Evolutionary conservation across 2,797 vertebrate genomes (phyloP).

Genomic region (Gobionotothen gibberifrons): DNA sequence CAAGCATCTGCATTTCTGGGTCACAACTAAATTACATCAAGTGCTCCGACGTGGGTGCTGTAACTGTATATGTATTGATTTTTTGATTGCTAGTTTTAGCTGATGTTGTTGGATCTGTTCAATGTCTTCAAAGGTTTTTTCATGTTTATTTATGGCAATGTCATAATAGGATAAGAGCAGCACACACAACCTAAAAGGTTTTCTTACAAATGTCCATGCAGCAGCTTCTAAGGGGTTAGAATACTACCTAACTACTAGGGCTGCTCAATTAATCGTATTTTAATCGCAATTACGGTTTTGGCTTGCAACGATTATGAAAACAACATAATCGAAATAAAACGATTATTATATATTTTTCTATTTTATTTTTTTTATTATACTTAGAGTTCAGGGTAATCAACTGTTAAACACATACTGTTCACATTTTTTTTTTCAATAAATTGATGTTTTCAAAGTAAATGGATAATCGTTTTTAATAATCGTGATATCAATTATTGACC

Average conservation of each 20-base stretch:
- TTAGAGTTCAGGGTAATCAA: no score
- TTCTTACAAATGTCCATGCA: neutral
- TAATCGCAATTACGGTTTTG: no score
- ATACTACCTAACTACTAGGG: neutral
- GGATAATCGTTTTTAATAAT: no score
- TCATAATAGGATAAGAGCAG: constrained; percentile 3
- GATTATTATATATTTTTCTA: no score
- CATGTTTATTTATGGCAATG: constrained; percentile 29
- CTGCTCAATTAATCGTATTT: no score
- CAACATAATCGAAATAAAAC: no score
- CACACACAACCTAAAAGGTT: neutral
- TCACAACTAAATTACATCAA: constrained; percentile 54
- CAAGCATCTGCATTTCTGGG: constrained; percentile 31
- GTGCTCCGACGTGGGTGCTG: constrained; percentile 31
- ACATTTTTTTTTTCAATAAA: no score
- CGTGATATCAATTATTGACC: no score
- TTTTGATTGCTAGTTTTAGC: constrained; percentile 38
- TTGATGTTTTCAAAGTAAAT: no score
- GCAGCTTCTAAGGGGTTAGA: constrained; percentile 3
- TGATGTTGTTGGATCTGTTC: constrained; percentile 45
- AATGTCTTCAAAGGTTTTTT: constrained; percentile 32
- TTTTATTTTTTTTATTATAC: no score
- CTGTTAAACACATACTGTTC: no score
- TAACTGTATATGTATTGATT: constrained; percentile 48
- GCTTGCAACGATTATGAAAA: no score